These are phyloP conservation scores for Petrocephalus schoutedeni DNA, from an alignment of 2,797 vertebrate species.

Conservation along the genomic window DNA sequence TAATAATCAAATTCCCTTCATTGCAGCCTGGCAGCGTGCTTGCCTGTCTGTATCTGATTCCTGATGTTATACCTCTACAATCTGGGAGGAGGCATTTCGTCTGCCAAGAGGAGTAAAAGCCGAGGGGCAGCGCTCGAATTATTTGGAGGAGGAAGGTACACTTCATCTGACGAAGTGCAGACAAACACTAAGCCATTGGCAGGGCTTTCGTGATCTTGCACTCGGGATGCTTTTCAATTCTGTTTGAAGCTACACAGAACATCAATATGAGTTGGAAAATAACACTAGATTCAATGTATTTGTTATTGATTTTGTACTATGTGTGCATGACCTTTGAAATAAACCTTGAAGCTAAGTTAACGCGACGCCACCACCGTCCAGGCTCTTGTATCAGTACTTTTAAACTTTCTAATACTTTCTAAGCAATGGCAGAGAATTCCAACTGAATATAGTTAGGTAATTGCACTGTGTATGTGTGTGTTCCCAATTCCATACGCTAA, in stretches of 20 bases:
- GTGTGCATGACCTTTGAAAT: neutral
- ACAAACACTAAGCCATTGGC: neutral
- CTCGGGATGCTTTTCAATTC: neutral
- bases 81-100: neutral
- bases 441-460: neutral
- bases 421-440: neutral
- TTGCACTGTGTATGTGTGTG: neutral
- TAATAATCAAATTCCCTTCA: neutral
- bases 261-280: neutral
- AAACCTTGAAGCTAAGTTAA: neutral
- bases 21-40: neutral
- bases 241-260: neutral
- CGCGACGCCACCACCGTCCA: neutral
- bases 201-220: neutral
- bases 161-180: neutral
- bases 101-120: neutral
- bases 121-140: neutral
- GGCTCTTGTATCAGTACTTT: neutral
- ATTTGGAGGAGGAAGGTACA: neutral
- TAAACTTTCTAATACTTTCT: neutral
- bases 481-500: conserved; percentile 1
- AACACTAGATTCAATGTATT: neutral
- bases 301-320: neutral
- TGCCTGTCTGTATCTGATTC: neutral
- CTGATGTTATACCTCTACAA: neutral